Evolutionary conservation across 1,140 invertebrate species (phyloP).

Genomic region (Hormaphis cornu): DNA sequence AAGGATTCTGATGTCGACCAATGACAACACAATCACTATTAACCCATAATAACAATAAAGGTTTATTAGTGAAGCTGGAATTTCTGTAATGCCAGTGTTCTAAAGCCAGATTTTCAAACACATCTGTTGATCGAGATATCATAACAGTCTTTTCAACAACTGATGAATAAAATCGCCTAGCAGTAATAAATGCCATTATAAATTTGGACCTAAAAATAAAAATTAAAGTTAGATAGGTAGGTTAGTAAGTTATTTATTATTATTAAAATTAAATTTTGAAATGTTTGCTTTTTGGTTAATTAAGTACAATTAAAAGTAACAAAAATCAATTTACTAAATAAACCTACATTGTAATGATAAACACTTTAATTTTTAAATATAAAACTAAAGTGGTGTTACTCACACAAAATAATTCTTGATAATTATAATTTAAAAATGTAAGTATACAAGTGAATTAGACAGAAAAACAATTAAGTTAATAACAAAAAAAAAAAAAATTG

Average conservation of each 20-base stretch:
- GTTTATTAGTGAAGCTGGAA: constrained; percentile 67
- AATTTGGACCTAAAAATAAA: not conserved
- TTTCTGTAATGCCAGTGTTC: constrained; percentile 91
- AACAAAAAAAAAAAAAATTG: no score
- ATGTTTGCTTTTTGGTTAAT: no score
- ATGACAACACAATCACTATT: constrained; percentile 91
- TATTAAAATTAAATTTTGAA: no score
- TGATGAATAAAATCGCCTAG: constrained; percentile 9
- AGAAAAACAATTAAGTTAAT: no score
- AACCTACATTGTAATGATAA: no score
- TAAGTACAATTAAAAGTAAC: no score
- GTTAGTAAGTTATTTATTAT: not conserved
- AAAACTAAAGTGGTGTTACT: no score
- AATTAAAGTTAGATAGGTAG: not conserved
- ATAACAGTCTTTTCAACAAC: constrained; percentile 68
- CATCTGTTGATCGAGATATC: constrained; percentile 80
- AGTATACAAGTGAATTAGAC: no score
- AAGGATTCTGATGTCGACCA: constrained; percentile 94
- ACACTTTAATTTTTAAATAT: no score
- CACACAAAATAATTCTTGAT: no score
- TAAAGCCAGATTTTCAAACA: constrained; percentile 82
- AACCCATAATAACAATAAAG: constrained; percentile 78
- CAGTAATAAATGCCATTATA: not conserved
- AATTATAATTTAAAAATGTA: no score
- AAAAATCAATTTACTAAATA: no score